Percentiles rank a stretch among this genome's conserved stretches.
Evolutionary conservation across 1,140 invertebrate genomes (phyloP).

Genomic region (Lordiphosa collinella): DNA sequence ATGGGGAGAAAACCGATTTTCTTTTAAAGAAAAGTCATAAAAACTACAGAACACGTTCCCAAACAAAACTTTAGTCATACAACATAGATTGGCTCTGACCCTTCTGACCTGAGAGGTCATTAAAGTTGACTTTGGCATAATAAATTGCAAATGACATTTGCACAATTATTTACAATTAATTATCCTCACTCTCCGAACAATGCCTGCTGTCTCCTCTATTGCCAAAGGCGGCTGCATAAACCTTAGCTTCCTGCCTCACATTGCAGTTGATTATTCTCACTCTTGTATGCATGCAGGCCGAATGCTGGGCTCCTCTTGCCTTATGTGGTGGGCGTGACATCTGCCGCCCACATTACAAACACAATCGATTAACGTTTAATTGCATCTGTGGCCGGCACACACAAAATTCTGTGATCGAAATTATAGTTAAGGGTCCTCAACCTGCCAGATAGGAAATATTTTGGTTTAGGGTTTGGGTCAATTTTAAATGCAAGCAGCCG

Average conservation of each 20-base stretch:
- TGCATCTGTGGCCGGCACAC: conserved; percentile 44
- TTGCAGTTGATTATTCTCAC: conserved; percentile 28
- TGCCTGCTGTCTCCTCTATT: not conserved
- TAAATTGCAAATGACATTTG: conserved; percentile 61
- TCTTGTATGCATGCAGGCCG: conserved; percentile 4
- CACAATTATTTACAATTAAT: conserved; percentile 74
- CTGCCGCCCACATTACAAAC: conserved; percentile 30
- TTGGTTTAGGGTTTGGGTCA: not conserved
- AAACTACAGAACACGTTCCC: too few species aligned
- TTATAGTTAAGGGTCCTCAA: conserved; percentile 53
- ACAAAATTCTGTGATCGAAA: conserved; percentile 52
- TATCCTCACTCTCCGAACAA: conserved; percentile 12
- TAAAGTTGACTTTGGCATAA: conserved; percentile 41
- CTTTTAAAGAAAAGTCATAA: not conserved
- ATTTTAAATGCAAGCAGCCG: too few species aligned
- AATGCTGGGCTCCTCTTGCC: conserved; percentile 1
- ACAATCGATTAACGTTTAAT: conserved; percentile 74
- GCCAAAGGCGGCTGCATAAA: conserved; percentile 9
- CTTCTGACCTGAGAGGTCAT: conserved; percentile 19
- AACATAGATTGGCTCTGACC: not conserved
- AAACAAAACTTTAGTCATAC: not conserved
- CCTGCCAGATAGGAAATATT: conserved; percentile 21
- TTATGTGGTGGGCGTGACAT: conserved; percentile 26
- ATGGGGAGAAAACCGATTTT: not conserved
- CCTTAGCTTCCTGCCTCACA: not conserved